Percentiles rank a stretch among this genome's conserved stretches.
Conservation (phyloP, 1,140 invertebrate genomes). For the Latrodectus geometricus region DNA sequence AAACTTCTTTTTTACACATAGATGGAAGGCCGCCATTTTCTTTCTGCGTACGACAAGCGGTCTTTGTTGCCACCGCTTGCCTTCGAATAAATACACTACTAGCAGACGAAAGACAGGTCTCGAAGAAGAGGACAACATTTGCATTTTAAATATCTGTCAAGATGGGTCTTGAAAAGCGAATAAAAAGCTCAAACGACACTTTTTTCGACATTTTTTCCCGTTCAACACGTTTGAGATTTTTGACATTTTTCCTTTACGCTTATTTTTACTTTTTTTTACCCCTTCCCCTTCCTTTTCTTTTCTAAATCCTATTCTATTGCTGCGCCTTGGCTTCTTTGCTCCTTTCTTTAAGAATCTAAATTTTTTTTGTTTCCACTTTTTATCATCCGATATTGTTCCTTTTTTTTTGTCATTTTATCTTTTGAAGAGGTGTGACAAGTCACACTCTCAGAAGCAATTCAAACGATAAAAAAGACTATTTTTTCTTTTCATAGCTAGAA, state of each 20-base stretch:
- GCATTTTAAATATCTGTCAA: slow-evolving; percentile 62
- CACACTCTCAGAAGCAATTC: neutral
- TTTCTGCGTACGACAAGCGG: slow-evolving; percentile 53
- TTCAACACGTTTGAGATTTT: slow-evolving; percentile 61
- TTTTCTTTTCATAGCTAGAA: too few relatives aligned
- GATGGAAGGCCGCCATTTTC: slow-evolving; percentile 1
- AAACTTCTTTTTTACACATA: neutral
- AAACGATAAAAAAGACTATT: too few relatives aligned
- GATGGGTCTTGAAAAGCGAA: slow-evolving; percentile 55
- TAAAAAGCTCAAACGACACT: slow-evolving; percentile 51
- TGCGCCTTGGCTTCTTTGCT: slow-evolving; percentile 12
- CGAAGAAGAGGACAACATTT: slow-evolving; percentile 57
- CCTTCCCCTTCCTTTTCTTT: neutral
- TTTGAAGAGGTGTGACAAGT: slow-evolving; percentile 3
- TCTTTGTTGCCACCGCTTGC: slow-evolving; percentile 61
- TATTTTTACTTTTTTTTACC: slow-evolving; percentile 11
- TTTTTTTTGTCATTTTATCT: slow-evolving; percentile 12
- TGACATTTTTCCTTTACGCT: slow-evolving; percentile 33
- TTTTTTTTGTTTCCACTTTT: slow-evolving; percentile 27
- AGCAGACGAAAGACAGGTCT: slow-evolving; percentile 59
- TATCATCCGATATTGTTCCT: slow-evolving; percentile 33
- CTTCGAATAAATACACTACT: slow-evolving; percentile 58
- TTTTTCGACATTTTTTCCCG: slow-evolving; percentile 39
- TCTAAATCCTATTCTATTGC: slow-evolving; percentile 48
- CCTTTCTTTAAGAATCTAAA: neutral